phyloP scores from a whole-genome alignment of 2,888 invertebrate species.

The Melanostoma scalare region DNA sequence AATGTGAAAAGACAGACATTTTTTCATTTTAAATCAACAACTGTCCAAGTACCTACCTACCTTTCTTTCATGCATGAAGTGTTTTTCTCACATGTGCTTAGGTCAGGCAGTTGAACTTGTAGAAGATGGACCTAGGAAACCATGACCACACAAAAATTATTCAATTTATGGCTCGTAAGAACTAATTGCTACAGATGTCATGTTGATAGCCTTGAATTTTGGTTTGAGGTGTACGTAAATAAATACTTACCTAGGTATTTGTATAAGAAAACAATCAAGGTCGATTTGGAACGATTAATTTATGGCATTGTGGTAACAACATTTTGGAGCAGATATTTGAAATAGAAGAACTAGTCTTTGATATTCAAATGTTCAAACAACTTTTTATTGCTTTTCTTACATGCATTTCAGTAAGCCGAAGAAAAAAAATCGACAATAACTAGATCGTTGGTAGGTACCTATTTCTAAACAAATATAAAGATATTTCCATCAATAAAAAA shows the following conservation, averaged over 20 bases:
- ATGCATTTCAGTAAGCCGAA: background rate
- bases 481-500: background rate
- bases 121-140: conserved; percentile 18
- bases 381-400: background rate
- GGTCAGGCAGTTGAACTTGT: conserved; percentile 17
- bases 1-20: conserved; percentile 51
- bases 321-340: background rate
- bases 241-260: background rate
- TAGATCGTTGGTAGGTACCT: background rate
- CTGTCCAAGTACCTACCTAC: conserved; percentile 22
- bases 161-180: conserved; percentile 44
- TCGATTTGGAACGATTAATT: background rate
- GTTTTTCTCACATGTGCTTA: conserved; percentile 49
- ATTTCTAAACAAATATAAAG: conserved; percentile 9
- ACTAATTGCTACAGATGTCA: conserved; percentile 51
- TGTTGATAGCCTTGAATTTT: conserved; percentile 57
- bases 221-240: background rate
- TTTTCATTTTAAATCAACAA: conserved; percentile 19
- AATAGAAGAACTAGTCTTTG: background rate
- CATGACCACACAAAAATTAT: conserved; percentile 57
- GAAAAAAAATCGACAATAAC: conserved; percentile 18
- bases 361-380: conserved; percentile 7
- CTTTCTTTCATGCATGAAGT: conserved; percentile 56
- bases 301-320: no score
- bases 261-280: conserved; percentile 35